These are phyloP conservation scores for Wiebesia pumilae DNA, from an alignment of 1,140 invertebrate genomes.

Conservation along the genomic window DNA sequence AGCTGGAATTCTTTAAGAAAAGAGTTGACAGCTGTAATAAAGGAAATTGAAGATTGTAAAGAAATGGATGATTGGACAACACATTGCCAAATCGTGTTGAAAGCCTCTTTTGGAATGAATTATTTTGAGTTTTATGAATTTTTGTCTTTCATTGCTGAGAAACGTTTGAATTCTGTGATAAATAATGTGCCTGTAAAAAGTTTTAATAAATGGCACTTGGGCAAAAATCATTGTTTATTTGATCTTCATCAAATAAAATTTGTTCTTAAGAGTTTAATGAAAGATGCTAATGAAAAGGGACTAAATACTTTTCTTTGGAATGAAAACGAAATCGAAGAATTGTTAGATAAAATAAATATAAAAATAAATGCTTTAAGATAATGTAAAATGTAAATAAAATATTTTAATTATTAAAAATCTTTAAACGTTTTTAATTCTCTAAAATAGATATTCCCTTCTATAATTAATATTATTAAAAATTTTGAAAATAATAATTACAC, in stretches of 20 bases:
- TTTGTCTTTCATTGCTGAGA: conserved; percentile 78
- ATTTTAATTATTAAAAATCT: conserved; percentile 36
- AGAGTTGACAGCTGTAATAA: conserved; percentile 82
- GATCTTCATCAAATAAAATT: conserved; percentile 68
- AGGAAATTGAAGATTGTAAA: conserved; percentile 86
- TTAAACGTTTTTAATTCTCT: neutral
- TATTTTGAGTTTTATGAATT: conserved; percentile 83
- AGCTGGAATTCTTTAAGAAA: conserved; percentile 83
- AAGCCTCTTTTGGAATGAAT: conserved; percentile 89
- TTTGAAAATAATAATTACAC: neutral
- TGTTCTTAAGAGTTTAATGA: conserved; percentile 65
- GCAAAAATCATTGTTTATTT: conserved; percentile 70
- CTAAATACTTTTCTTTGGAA: conserved; percentile 60
- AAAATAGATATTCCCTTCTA: neutral
- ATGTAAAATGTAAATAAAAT: conserved; percentile 41
- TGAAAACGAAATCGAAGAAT: conserved; percentile 56
- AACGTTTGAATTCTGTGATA: conserved; percentile 71
- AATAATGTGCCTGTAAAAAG: conserved; percentile 57
- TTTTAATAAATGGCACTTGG: conserved; percentile 66
- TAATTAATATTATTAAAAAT: neutral
- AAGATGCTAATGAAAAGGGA: conserved; percentile 65
- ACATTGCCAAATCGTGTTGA: conserved; percentile 88
- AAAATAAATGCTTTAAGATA: conserved; percentile 47
- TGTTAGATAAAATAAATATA: conserved; percentile 59
- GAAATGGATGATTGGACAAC: conserved; percentile 82